Conservation (phyloP, 2,113 vertebrate species). For the Barbus barbus region DNA sequence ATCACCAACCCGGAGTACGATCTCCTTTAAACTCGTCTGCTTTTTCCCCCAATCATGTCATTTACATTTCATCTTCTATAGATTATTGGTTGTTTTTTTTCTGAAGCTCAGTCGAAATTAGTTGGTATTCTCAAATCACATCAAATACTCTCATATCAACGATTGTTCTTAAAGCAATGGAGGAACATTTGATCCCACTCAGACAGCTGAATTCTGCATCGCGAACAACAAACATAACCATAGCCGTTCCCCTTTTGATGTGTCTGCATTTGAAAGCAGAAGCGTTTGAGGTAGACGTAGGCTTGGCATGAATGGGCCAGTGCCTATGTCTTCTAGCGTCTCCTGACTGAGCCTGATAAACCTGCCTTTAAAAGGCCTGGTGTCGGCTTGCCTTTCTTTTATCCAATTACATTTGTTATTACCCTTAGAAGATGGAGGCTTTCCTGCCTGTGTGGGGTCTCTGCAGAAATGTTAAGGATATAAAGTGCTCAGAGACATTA, state of each 20-base stretch:
- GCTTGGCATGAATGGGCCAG: neutral
- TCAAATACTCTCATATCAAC: neutral
- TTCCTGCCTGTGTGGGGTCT: conserved; percentile 36
- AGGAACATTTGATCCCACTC: conserved; percentile 17
- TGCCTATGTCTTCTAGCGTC: neutral
- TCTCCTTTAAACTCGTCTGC: conserved; percentile 34
- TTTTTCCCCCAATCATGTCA: neutral
- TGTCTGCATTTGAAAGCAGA: conserved; percentile 7
- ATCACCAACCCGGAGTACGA: conserved; percentile 60
- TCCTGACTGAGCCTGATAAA: conserved; percentile 22
- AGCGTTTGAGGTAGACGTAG: neutral
- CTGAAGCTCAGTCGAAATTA: neutral
- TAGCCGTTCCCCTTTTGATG: neutral
- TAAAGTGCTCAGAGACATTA: conserved; percentile 29
- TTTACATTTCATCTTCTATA: neutral
- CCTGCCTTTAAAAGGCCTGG: conserved; percentile 12
- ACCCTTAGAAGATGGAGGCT: conserved; percentile 21
- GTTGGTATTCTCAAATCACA: neutral
- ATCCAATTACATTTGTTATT: conserved; percentile 37
- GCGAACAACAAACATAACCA: conserved; percentile 1
- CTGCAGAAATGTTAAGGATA: conserved; percentile 23
- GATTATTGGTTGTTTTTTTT: neutral
- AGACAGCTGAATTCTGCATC: neutral
- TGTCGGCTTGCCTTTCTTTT: conserved; percentile 37
- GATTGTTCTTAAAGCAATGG: neutral